These are phyloP conservation scores for Phenganax marumi DNA, from an alignment of 92 coral and sea anemone genomes.

Conservation along the genomic window DNA sequence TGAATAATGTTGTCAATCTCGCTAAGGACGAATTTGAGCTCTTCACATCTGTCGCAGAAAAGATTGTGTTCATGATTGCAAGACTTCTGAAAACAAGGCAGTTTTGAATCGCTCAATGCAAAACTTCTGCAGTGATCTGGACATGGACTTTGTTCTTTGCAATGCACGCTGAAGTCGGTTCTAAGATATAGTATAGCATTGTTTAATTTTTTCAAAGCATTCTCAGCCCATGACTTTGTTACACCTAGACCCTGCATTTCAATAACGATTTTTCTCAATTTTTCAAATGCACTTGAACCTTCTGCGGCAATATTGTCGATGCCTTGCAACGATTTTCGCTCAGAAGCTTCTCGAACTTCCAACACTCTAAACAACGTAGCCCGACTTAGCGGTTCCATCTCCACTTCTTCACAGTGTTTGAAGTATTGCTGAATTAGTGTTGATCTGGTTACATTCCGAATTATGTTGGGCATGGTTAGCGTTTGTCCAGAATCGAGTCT, in stretches of 20 bases:
- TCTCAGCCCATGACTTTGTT: conserved; percentile 15
- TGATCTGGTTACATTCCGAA: conserved; percentile 62
- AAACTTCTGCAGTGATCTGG: too few relatives aligned
- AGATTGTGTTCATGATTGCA: too few relatives aligned
- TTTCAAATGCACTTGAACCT: conserved; percentile 62
- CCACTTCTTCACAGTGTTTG: conserved; percentile 56
- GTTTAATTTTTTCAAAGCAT: not conserved
- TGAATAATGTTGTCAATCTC: too few relatives aligned
- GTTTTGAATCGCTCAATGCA: too few relatives aligned
- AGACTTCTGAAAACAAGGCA: too few relatives aligned
- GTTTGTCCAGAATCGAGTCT: conserved; percentile 3
- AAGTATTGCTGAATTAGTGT: conserved; percentile 63
- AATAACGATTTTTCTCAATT: conserved; percentile 49
- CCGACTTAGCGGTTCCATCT: conserved; percentile 52
- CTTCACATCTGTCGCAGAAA: too few relatives aligned
- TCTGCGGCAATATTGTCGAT: conserved; percentile 68
- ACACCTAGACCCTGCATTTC: conserved; percentile 13
- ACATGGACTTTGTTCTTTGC: too few relatives aligned
- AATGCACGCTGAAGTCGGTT: too few relatives aligned
- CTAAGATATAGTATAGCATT: conserved; percentile 23
- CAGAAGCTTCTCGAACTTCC: conserved; percentile 58
- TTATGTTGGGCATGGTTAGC: conserved; percentile 18
- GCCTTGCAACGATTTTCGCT: conserved; percentile 58
- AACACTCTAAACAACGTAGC: conserved; percentile 43
- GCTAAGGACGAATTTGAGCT: too few relatives aligned